Evolutionary conservation across 2,888 invertebrate genomes (phyloP).

Genomic region (Liopterus haemorrhoidalis): DNA sequence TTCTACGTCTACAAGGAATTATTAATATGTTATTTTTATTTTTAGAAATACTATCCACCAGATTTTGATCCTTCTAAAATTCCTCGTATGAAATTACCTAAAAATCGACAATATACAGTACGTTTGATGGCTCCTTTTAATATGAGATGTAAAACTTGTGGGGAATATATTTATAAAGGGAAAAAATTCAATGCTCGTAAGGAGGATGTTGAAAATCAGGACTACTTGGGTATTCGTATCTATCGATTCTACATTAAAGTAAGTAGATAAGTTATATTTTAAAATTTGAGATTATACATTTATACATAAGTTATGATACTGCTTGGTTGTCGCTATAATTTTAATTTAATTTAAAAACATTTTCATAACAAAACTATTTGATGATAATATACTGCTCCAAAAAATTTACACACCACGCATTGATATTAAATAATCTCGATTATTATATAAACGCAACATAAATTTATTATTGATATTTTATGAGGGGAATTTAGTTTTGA

Average conservation of each 20-base stretch:
- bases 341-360: no score
- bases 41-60: slow-evolving; percentile 99
- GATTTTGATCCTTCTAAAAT: slow-evolving; percentile 99
- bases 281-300: no score
- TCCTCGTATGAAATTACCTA: slow-evolving; percentile 91
- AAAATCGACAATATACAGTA: slow-evolving; percentile 95
- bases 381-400: no score
- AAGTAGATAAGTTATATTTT: no score
- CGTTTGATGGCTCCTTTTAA: slow-evolving; percentile 99
- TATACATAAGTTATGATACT: no score
- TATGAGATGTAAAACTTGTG: slow-evolving; percentile 98
- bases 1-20: slow-evolving; percentile 13
- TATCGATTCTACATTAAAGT: slow-evolving; percentile 96
- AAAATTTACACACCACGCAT: no score
- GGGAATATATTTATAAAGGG: slow-evolving; percentile 99
- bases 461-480: no score
- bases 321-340: no score
- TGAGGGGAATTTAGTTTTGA: no score
- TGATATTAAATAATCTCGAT: no score
- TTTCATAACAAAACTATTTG: no score
- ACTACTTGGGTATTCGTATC: slow-evolving; percentile 92
- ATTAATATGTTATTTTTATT: slow-evolving; percentile 35
- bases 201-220: slow-evolving; percentile 96
- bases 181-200: slow-evolving; percentile 99
- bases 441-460: no score